phyloP scores from a whole-genome alignment of 2,113 vertebrate species.

The Psilopsiagon aurifrons region DNA sequence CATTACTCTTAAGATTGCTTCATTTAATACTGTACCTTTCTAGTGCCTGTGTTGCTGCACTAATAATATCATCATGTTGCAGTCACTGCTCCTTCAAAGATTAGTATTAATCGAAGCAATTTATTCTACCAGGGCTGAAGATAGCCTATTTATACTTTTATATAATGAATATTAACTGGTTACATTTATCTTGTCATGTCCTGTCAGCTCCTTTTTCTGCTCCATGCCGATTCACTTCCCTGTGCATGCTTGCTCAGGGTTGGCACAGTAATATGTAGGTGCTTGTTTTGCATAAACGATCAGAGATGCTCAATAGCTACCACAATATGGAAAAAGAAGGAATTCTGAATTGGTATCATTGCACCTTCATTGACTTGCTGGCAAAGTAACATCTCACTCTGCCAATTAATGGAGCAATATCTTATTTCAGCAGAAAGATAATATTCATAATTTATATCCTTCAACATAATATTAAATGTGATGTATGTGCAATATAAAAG shows the following conservation, averaged over 20 bases:
- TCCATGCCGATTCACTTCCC: background rate
- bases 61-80: conserved; percentile 53
- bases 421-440: background rate
- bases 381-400: background rate
- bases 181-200: conserved; percentile 21
- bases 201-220: background rate
- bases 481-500: background rate
- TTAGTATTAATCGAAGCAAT: conserved; percentile 66
- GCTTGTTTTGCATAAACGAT: background rate
- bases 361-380: background rate
- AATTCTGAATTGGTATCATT: background rate
- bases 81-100: conserved; percentile 43
- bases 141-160: conserved; percentile 46
- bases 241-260: rapidly evolving
- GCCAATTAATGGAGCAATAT: background rate
- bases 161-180: conserved; percentile 26
- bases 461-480: background rate
- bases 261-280: background rate
- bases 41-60: background rate
- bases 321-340: background rate
- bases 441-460: background rate
- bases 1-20: conserved; percentile 27
- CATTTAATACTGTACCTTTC: conserved; percentile 28
- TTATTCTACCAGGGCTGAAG: conserved; percentile 48
- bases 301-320: background rate